Evolutionary conservation across 1,140 invertebrate genomes (phyloP), one percentile per base, ranked within the genome.

Genomic region (Scaptodrosophila lebanonensis): DNA sequence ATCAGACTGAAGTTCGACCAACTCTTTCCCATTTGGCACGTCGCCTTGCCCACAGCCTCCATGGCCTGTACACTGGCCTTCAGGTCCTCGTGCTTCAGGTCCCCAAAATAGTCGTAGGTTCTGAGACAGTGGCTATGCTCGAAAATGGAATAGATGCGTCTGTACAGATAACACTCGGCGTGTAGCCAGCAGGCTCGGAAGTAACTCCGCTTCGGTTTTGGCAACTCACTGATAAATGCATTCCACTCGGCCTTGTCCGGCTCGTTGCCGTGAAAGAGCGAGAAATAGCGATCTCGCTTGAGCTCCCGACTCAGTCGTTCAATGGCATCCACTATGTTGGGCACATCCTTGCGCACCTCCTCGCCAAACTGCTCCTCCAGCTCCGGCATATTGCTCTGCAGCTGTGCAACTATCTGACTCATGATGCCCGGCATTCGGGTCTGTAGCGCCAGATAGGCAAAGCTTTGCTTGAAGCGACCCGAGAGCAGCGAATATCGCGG

Each of bases 161-260:
- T 89, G 83, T 99, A 99, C 88, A 98, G 91, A 82, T 98, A 99
- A 75, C 96, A 97, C 88, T 99, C 98, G 11, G 92, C 90, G 75
- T 95, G 94, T 0, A 99, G 88, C 96, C 96, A 99, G 1, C 91
- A 88, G 35, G 93, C 90, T 12, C 91, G 90, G 83, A 95, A 98
- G 91, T 93, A 98, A 6, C 89, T 42, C 1, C 36, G 53, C 6
- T 83, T 83, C 0, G 51, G 63, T 0, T 27, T 33, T 0, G 76
- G 76, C 25, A 83, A 16, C 29, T 63, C 75, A 1, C 13, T 1
- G 3, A 82, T n/a, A 15, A 82, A 82, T 2, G 66, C 69, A 35
- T 82, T 82, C 75, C 75, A 82, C 12, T 75, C 69, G 2, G 13
- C 30, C 8, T 70, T 75, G 13, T 82, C 75, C 8, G 76, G 51